Base-by-base conservation (phyloP, 1,140 invertebrate genomes). In the Drosophila willistoni region DNA sequence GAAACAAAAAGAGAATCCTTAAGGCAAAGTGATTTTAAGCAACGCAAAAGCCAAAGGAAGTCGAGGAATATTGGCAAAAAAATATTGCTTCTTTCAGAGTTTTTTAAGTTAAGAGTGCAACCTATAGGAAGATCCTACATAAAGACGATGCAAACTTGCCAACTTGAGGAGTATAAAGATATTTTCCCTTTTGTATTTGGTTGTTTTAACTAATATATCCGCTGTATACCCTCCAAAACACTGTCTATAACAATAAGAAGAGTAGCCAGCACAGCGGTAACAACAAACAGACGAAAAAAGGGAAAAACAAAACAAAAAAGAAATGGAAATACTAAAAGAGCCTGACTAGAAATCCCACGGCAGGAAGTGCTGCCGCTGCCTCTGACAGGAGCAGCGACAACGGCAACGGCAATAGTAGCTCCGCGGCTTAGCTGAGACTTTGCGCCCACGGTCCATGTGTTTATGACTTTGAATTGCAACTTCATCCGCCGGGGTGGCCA, bases 401-500 rank as follows among this genome's bases (percentile, higher is more conserved):
- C 34, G 36, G 36, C 36, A 39, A 39, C 36, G 36, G 66, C 81
- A 83, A 81, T 68, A 68, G 44, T 64, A 64, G 81, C 77, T 77
- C 65, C 64, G 77, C 84, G 81, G 83, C 83, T 86, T 83, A 86
- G 83, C 83, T 83, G 79, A 76, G 83, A 86, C 83, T 89, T 89
- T 89, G 84, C 81, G 81, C 81, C 84, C 85, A 89, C 80, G 81
- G 80, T 89, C 77, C 84, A 89, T 81, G 84, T 89, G 84, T 89
- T 89, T 89, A 89, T 89, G 84, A 89, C 84, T 89, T 89, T 89
- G 84, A 89, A 89, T 89, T 84, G 84, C 85, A 89, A 89, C 84
- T 89, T 89, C 84, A 89, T 86, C 83, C 84, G 83, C 76, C 71
- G 70, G 62, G 70, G 64, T 70, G 55, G 74, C 68, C 57, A 47